Percentiles rank a stretch among this genome's conserved stretches.
These are phyloP conservation scores for Tragelaphus strepsiceros DNA, from an alignment of 2,113 vertebrate genomes.

Conservation along the genomic window DNA sequence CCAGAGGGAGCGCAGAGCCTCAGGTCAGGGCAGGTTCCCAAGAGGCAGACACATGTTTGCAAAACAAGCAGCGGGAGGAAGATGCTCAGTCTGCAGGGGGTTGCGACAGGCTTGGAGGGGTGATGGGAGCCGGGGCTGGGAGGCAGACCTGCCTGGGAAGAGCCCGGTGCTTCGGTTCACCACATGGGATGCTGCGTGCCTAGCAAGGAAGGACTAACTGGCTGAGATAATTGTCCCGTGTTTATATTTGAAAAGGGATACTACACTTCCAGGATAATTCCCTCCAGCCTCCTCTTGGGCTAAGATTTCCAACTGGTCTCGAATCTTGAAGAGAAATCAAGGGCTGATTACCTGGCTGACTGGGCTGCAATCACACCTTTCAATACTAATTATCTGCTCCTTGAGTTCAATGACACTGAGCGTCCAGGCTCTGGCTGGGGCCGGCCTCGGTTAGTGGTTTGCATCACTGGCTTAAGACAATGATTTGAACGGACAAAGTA, in stretches of 20 bases:
- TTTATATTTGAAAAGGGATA: conserved; percentile 81
- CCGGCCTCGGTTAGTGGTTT: conserved; percentile 63
- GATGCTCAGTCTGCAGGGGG: not conserved
- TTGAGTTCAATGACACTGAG: conserved; percentile 74
- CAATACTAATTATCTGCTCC: conserved; percentile 78
- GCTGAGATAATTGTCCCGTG: conserved; percentile 65
- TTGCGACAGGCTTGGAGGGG: conserved; percentile 51
- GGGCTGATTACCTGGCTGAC: conserved; percentile 78
- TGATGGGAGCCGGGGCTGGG: not conserved
- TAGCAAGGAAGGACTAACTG: conserved; percentile 39
- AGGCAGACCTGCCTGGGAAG: not conserved
- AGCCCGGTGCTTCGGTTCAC: not conserved
- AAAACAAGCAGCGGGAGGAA: conserved; percentile 42
- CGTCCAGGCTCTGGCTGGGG: conserved; percentile 63
- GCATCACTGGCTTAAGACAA: conserved; percentile 66
- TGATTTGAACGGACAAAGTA: conserved; percentile 79
- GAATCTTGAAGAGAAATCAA: conserved; percentile 77
- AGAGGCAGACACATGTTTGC: conserved; percentile 52
- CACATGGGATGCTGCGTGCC: not conserved
- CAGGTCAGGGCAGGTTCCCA: conserved; percentile 62
- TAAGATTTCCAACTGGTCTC: conserved; percentile 78
- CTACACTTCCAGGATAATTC: conserved; percentile 75
- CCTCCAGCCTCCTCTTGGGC: conserved; percentile 68
- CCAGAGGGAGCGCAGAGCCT: conserved; percentile 20
- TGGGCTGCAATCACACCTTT: conserved; percentile 83